Conservation (phyloP, 2,113 vertebrate genomes). For the Callocephalon fimbriatum region DNA sequence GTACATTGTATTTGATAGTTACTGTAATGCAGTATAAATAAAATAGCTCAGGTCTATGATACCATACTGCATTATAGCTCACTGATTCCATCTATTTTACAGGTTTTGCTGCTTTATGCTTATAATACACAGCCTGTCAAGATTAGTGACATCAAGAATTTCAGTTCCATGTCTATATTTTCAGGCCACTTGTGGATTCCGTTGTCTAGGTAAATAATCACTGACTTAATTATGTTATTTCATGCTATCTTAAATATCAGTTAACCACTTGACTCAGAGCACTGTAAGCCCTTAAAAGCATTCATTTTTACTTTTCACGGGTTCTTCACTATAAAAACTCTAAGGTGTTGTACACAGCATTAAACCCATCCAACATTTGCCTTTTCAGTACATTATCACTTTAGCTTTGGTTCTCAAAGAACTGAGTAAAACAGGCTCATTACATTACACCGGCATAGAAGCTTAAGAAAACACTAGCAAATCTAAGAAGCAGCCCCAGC, state of each 20-base stretch:
- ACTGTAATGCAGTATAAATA: background rate
- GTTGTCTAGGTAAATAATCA: conserved; percentile 62
- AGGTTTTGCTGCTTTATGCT: conserved; percentile 76
- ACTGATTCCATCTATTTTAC: background rate
- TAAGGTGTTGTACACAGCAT: background rate
- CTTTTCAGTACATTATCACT: background rate
- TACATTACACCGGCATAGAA: background rate
- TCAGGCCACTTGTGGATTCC: conserved; percentile 69
- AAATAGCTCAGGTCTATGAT: background rate
- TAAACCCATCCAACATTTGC: background rate
- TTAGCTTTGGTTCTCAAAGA: conserved; percentile 16
- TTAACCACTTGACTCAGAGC: background rate
- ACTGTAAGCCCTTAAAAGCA: background rate
- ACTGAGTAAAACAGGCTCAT: background rate
- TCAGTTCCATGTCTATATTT: conserved; percentile 21
- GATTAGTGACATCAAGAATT: conserved; percentile 23
- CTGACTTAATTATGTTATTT: conserved; percentile 53
- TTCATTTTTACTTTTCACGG: background rate
- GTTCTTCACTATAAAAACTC: background rate
- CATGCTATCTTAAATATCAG: conserved; percentile 55
- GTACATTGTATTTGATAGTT: background rate
- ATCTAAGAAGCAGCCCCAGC: background rate
- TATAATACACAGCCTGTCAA: conserved; percentile 54
- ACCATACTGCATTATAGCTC: background rate
- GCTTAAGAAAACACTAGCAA: background rate